A percentile compares a stretch with the other conserved stretches of the same genome.
Conservation (phyloP, 2,113 vertebrate genomes). For the Cervus canadensis region DNA sequence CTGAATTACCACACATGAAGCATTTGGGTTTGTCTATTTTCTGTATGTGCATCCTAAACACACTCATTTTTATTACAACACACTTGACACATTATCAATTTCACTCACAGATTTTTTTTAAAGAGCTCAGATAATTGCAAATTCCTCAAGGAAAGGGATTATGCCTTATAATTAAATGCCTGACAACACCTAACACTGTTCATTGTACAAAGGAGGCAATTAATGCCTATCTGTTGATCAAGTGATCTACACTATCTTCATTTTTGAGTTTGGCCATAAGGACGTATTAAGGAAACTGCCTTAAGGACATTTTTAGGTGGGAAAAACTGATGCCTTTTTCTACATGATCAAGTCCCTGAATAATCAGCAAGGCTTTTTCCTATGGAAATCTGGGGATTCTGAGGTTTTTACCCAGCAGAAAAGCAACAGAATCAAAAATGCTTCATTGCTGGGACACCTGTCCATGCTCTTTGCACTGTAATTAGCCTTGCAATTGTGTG, state of each 20-base stretch:
- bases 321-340: background rate
- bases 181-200: background rate
- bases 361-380: background rate
- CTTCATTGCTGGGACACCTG: background rate
- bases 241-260: background rate
- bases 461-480: background rate
- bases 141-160: background rate
- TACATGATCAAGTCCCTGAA: background rate
- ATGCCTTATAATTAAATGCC: background rate
- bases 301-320: background rate
- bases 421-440: background rate
- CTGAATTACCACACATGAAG: background rate
- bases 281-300: background rate
- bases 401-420: background rate
- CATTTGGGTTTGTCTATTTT: background rate
- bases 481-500: background rate
- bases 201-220: background rate
- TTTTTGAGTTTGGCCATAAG: background rate
- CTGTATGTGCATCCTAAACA: background rate
- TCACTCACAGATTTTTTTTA: background rate
- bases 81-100: background rate
- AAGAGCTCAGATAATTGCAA: background rate
- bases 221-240: background rate
- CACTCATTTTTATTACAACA: background rate
- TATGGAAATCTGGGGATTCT: background rate